Base-by-base conservation (phyloP, 1,140 invertebrate species). In the Ctenoplectra terminalis region DNA sequence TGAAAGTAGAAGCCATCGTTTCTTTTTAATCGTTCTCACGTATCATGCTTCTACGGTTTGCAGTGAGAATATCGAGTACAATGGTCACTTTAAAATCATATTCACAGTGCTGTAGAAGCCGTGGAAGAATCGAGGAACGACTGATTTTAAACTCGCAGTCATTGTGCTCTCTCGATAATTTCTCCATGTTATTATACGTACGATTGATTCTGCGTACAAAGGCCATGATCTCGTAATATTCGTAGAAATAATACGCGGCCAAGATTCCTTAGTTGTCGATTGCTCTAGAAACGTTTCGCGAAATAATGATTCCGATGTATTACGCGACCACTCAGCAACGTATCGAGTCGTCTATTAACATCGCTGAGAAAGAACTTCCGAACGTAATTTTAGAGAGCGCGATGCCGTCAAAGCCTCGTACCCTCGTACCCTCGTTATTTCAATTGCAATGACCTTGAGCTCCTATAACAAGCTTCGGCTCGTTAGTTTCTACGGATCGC, bases 391-490 rank as follows among this genome's bases (percentile, higher is more conserved):
- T 26, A 5, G 20, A 34, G 63, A 50, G 46, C 15, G 63, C 34
- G 58, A 77, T n/a, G 54, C 26, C 40, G 37, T 48, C 50, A 34
- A 46, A n/a, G 15, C 23, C 29, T n/a, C n/a, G n/a, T n/a, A n/a
- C n/a, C n/a, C n/a, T n/a, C n/a, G n/a, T n/a, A 46, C 26, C 20
- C 79, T 86, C 75, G 63, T 80, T 86, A 86, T 61, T 75, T 69
- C 85, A 75, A 87, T 87, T 83, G 72, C n/a, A 60, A 52, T 67
- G 73, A 64, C 67, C 83, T 56, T 70, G 50, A 43, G 6, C 29
- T 43, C 31, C 50, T 60, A 64, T 81, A 81, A 77, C 54, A 79
- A 81, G 77, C 70, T 67, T 79, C 56, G 48, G 64, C 70, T 87
- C 78, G 70, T 84, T 81, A 87, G n/a, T 58, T 29, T 20, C 37